Evolutionary conservation across 2,797 vertebrate genomes (phyloP), one percentile per base, ranked within the genome.

Genomic region (Esox masquinongy): DNA sequence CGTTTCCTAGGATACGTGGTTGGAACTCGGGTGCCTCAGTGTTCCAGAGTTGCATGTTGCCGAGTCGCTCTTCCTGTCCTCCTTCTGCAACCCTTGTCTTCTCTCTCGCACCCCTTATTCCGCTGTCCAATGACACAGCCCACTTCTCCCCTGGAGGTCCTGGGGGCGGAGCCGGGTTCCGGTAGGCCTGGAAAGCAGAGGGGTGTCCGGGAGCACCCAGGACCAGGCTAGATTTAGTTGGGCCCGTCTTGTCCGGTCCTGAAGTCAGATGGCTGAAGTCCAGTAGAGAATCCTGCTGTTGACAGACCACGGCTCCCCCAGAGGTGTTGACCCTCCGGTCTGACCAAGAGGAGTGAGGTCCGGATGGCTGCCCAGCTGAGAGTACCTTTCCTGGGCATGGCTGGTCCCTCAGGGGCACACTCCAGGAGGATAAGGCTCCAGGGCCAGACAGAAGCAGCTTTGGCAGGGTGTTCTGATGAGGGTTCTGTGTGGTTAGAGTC

Each of bases 1-100:
- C 85, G 74, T 80, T 87, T 78, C 73, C 82, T n/a, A 75, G 61
- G 56, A 68, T 3, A 53, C 75, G 84, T 19, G 96, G 94, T 56
- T 90, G 90, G 90, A 99, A 98, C 7, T 77, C 84, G 0, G 95
- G 92, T 75, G 96, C 94, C 78, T 93, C 82, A 59, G 91, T 84
- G 88, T 97, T 98, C 97, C 96, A 97, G 81, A 77, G 11, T 51
- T 85, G 8, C 47, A 85, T 0, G 83, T 36, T 82, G 74, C 12
- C 5, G 49, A 0, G 53, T 56, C 11, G 85, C 85, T 74, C 66
- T 74, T 31, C 29, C 24, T 71, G 67, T 16, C 16, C 29, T 16
- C 29, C 19, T 70, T n/a, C 69, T 51, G 24, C 75, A 15, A 3
- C 31, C 39, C 39, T 80, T 26, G 50, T 51, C 75, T 90, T 90